Percentiles rank a stretch among this genome's conserved stretches.
phyloP scores from a whole-genome alignment of 2,888 invertebrate genomes.

The Leptopterna dolabrata region DNA sequence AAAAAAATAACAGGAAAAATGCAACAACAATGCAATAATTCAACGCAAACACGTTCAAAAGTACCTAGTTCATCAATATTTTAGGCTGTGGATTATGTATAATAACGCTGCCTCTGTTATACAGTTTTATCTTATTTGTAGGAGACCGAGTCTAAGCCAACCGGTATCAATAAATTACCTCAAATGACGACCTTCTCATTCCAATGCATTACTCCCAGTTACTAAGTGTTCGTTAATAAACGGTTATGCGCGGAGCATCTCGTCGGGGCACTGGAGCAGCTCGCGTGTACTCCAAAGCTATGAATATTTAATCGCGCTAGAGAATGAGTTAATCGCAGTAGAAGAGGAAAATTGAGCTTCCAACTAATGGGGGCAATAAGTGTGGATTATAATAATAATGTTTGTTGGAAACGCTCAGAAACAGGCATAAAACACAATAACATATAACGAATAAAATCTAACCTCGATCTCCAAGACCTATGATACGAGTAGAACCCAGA shows the following conservation, averaged over 20 bases:
- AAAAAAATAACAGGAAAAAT: too few relatives aligned
- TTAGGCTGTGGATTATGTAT: background rate
- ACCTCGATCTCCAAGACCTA: too few relatives aligned
- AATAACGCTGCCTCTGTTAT: background rate
- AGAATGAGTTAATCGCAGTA: background rate
- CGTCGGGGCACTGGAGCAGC: background rate
- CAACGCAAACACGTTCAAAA: background rate
- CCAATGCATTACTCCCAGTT: background rate
- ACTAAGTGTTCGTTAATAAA: background rate
- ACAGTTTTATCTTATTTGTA: background rate
- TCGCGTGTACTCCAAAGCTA: background rate
- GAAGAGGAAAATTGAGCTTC: background rate
- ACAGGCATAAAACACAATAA: too few relatives aligned
- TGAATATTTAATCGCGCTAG: background rate
- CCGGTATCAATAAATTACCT: background rate
- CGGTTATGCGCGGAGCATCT: background rate
- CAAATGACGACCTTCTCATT: background rate
- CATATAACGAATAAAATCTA: too few relatives aligned
- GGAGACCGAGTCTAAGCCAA: background rate
- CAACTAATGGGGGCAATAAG: background rate
- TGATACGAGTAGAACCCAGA: too few relatives aligned
- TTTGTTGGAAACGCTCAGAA: too few relatives aligned
- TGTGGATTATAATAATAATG: background rate
- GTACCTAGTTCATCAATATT: background rate
- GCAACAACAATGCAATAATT: too few relatives aligned